phyloP scores from a whole-genome alignment of 2,113 vertebrate species.

The Apus apus region DNA sequence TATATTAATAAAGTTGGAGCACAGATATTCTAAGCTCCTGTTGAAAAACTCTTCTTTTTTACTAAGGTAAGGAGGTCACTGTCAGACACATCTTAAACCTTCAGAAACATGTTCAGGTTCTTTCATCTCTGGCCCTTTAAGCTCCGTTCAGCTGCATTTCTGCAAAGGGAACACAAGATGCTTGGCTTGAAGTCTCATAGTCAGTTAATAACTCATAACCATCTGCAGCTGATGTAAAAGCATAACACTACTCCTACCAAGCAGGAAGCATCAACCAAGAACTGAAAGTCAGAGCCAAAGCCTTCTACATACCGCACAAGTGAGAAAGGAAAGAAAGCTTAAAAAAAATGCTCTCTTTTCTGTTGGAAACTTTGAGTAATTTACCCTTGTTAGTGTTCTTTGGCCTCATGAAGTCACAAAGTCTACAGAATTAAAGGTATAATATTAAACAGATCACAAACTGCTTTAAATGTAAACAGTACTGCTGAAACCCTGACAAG shows the following conservation, averaged over 20 bases:
- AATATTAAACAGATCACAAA: neutral
- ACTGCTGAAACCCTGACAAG: neutral
- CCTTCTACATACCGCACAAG: neutral
- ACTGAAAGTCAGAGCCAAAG: neutral
- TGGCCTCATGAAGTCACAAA: neutral
- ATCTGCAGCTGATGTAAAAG: constrained; percentile 72
- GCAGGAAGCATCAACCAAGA: constrained; percentile 17
- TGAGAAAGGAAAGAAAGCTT: neutral
- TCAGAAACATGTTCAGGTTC: constrained; percentile 73
- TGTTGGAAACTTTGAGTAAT: neutral
- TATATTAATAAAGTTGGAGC: constrained; percentile 50
- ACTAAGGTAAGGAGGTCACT: constrained; percentile 66
- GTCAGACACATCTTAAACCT: constrained; percentile 68
- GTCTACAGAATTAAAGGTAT: neutral
- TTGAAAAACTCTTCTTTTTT: constrained; percentile 69
- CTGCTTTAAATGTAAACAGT: neutral
- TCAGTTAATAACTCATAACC: constrained; percentile 76
- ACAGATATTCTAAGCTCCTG: constrained; percentile 65
- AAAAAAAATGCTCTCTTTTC: neutral
- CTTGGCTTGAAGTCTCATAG: constrained; percentile 85
- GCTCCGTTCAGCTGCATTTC: constrained; percentile 80
- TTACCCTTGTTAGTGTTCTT: neutral
- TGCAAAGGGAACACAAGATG: constrained; percentile 96
- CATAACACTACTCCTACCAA: constrained; percentile 50
- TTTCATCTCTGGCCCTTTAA: constrained; percentile 76